phyloP scores from a whole-genome alignment of 2,113 vertebrate species.

The Tupaia chinensis region DNA sequence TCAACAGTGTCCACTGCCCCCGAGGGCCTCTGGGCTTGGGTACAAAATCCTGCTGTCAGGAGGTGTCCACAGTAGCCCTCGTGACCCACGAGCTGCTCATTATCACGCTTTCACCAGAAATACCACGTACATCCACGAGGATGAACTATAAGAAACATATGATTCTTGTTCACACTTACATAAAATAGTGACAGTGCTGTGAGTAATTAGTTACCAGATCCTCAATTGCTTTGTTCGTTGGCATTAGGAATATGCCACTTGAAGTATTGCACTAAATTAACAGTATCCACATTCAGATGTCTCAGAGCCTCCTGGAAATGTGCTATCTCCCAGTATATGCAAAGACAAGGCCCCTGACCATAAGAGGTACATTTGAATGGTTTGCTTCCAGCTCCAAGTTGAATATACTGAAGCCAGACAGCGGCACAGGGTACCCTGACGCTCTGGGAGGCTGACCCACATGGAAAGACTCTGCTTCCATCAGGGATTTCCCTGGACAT shows the following conservation, averaged over 20 bases:
- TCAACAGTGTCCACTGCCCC: conserved; percentile 47
- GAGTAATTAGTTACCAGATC: conserved; percentile 76
- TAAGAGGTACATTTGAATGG: neutral
- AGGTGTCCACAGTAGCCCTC: neutral
- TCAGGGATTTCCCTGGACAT: too few relatives aligned
- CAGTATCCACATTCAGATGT: conserved; percentile 51
- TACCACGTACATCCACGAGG: neutral
- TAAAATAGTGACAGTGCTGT: conserved; percentile 72
- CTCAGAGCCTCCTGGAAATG: conserved; percentile 63
- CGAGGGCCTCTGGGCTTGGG: conserved; percentile 35
- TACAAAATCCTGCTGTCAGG: conserved; percentile 36
- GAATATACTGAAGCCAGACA: too few relatives aligned
- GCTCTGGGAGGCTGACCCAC: too few relatives aligned
- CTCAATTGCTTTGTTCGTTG: conserved; percentile 62
- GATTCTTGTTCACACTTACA: conserved; percentile 73
- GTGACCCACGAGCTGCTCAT: conserved; percentile 33
- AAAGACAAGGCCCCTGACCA: neutral
- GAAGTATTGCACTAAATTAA: conserved; percentile 76
- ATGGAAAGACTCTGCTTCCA: too few relatives aligned
- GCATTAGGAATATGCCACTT: conserved; percentile 63
- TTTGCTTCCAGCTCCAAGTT: neutral
- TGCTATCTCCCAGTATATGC: neutral
- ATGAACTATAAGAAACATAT: conserved; percentile 70
- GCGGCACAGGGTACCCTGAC: too few relatives aligned
- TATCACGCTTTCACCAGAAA: conserved; percentile 58